Conservation (phyloP, 2,797 vertebrate species). For the Eupleurogrammus muticus region DNA sequence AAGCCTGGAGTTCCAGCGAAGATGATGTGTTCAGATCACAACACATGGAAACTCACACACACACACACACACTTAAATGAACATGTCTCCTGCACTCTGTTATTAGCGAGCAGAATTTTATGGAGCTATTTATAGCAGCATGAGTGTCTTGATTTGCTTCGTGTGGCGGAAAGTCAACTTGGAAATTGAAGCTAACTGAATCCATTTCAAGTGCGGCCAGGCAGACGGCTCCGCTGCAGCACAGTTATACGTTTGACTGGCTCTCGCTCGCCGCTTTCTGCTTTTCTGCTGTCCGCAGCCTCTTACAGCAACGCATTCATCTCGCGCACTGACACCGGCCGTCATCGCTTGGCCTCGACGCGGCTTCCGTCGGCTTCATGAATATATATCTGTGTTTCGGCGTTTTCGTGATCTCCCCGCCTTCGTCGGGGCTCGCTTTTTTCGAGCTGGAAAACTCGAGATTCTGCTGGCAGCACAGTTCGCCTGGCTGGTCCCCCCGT, state of each 20-base stretch:
- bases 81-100: constrained; percentile 58
- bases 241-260: constrained; percentile 45
- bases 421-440: constrained; percentile 35
- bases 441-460: constrained; percentile 61
- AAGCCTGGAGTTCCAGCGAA: constrained; percentile 25
- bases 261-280: constrained; percentile 34
- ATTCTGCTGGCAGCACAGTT: constrained; percentile 64
- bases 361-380: constrained; percentile 12
- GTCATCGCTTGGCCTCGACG: constrained; percentile 23
- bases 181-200: constrained; percentile 68
- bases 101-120: constrained; percentile 60
- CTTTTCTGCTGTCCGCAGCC: constrained; percentile 40
- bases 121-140: constrained; percentile 66
- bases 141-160: constrained; percentile 74
- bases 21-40: constrained; percentile 22
- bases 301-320: constrained; percentile 17
- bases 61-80: constrained; percentile 44
- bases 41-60: constrained; percentile 39
- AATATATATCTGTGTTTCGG: constrained; percentile 26
- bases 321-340: constrained; percentile 7
- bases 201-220: constrained; percentile 56
- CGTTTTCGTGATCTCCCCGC: constrained; percentile 35
- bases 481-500: constrained; percentile 58
- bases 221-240: constrained; percentile 57
- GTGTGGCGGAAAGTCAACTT: constrained; percentile 67